Conservation (phyloP, 2,888 invertebrate species). For the Drosophila multiciliata region DNA sequence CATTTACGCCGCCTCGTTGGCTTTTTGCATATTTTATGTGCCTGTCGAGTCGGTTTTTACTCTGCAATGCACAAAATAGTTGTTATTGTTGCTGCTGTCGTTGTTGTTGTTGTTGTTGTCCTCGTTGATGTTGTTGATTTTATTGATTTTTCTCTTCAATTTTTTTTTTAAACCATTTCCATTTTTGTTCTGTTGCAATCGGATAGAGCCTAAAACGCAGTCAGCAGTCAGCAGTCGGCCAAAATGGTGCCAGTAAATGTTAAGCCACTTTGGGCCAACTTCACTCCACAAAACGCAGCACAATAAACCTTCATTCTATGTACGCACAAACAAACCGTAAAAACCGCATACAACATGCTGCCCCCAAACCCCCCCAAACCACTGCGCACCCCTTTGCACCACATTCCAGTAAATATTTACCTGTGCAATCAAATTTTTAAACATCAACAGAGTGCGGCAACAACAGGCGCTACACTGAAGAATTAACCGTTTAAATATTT, state of each 20-base stretch:
- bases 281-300: constrained; percentile 26
- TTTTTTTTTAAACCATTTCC: constrained; percentile 19
- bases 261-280: constrained; percentile 69
- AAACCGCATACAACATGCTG: constrained; percentile 67
- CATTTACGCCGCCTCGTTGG: constrained; percentile 74
- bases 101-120: background rate
- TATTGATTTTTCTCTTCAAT: constrained; percentile 61
- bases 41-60: constrained; percentile 55
- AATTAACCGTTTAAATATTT: constrained; percentile 76
- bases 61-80: constrained; percentile 55
- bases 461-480: constrained; percentile 33
- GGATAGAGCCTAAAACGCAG: constrained; percentile 67
- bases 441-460: constrained; percentile 49
- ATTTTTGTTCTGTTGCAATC: constrained; percentile 39
- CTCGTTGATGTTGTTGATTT: constrained; percentile 58
- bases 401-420: constrained; percentile 63
- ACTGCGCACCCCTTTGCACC: constrained; percentile 1
- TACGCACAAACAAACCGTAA: constrained; percentile 71
- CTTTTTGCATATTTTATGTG: constrained; percentile 73
- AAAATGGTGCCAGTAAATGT: constrained; percentile 51
- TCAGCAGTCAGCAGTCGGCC: constrained; percentile 49
- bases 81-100: constrained; percentile 21
- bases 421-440: constrained; percentile 75
- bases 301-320: constrained; percentile 53
- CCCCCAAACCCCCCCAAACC: background rate